A percentile compares a stretch with the other conserved stretches of the same genome.
These are phyloP conservation scores for Papilio helenus DNA, from an alignment of 1,140 invertebrate species.

Conservation along the genomic window DNA sequence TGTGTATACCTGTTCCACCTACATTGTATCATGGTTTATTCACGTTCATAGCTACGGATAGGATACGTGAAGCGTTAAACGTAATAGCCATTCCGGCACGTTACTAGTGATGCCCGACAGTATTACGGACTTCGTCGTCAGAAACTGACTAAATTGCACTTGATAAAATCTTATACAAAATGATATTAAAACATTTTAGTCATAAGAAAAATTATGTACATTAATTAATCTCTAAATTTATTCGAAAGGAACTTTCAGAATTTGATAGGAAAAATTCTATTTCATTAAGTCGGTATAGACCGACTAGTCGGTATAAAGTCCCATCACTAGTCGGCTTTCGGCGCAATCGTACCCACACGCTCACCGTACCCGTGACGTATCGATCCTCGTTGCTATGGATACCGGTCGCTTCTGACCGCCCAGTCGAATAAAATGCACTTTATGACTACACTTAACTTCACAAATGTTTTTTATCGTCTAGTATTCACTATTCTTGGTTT, in stretches of 20 bases:
- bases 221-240: no score
- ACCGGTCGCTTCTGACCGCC: slow-evolving; percentile 1
- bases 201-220: no score
- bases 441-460: slow-evolving; percentile 10
- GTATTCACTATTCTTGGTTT: neutral
- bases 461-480: neutral
- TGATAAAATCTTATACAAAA: no score
- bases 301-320: neutral
- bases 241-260: no score
- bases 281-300: no score
- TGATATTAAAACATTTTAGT: no score
- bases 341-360: slow-evolving; percentile 6
- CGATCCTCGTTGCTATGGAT: slow-evolving; percentile 28
- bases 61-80: neutral
- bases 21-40: slow-evolving; percentile 1
- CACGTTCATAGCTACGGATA: neutral
- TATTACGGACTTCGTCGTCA: neutral
- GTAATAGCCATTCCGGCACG: neutral
- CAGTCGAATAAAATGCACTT: slow-evolving; percentile 14
- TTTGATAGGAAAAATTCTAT: no score
- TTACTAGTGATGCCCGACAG: neutral
- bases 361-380: slow-evolving; percentile 22
- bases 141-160: no score
- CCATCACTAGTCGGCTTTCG: neutral
- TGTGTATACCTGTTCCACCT: neutral